Conservation (phyloP, 2,113 vertebrate species). For the Cisticola juncidis region DNA sequence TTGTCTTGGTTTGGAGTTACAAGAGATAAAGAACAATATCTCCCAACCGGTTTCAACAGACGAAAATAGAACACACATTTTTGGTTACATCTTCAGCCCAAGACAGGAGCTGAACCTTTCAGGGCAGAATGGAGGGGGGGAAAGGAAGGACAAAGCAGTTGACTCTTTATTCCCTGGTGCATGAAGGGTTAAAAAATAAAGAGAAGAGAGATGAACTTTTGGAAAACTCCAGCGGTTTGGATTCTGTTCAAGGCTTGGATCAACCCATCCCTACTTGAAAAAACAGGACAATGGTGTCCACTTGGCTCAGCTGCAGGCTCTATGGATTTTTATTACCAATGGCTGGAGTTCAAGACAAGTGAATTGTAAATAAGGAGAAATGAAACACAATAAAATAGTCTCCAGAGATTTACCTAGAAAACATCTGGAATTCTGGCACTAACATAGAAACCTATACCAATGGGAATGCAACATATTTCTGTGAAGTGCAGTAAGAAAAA, state of each 20-base stretch:
- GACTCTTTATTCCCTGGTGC: neutral
- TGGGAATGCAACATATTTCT: neutral
- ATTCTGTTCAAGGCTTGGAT: conserved; percentile 14
- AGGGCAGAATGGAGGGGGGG: fast-evolving
- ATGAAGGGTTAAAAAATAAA: neutral
- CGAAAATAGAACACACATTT: too few species aligned
- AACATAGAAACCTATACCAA: neutral
- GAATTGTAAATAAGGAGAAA: conserved; percentile 52
- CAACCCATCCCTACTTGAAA: neutral
- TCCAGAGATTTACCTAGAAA: conserved; percentile 48
- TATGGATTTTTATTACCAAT: conserved; percentile 32
- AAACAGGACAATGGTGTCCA: conserved; percentile 12
- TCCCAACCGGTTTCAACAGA: too few species aligned
- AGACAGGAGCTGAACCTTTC: neutral
- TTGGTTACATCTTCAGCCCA: too few species aligned
- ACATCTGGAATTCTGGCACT: conserved; percentile 64
- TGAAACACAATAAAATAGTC: conserved; percentile 50
- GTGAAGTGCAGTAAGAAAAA: conserved; percentile 23
- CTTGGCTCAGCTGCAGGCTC: conserved; percentile 16
- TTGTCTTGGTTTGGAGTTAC: too few species aligned
- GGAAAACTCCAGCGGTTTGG: conserved; percentile 1
- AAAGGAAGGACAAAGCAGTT: neutral
- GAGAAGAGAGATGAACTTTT: neutral
- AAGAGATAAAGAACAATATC: too few species aligned
- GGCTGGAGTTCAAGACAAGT: conserved; percentile 29